Percentiles rank a stretch among this genome's conserved stretches.
Conservation (phyloP, 1,140 invertebrate genomes). For the Drosophila elegans region DNA sequence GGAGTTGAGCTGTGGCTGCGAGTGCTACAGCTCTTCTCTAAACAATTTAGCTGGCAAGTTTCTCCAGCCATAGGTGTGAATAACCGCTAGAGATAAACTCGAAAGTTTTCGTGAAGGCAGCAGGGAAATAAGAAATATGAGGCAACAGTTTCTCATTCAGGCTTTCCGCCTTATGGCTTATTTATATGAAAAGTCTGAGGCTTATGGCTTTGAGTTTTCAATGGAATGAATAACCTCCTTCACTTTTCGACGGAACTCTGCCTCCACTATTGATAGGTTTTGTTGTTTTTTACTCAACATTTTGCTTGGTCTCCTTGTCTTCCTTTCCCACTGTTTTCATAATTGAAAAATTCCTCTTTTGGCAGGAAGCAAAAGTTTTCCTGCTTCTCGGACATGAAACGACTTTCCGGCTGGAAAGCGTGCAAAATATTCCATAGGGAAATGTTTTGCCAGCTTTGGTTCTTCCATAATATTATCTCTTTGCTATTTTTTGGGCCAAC, state of each 20-base stretch:
- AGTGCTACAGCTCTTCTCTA: slow-evolving; percentile 7
- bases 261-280: slow-evolving; percentile 24
- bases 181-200: slow-evolving; percentile 1
- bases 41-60: slow-evolving; percentile 23
- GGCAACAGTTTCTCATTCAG: slow-evolving; percentile 16
- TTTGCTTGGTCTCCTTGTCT: slow-evolving; percentile 5
- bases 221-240: not conserved
- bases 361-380: slow-evolving; percentile 25
- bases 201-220: not conserved
- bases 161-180: slow-evolving; percentile 2
- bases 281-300: slow-evolving; percentile 2
- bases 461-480: slow-evolving; percentile 26
- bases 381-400: slow-evolving; percentile 22
- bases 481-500: slow-evolving; percentile 18
- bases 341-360: slow-evolving; percentile 39
- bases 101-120: slow-evolving; percentile 22
- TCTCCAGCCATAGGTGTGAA: slow-evolving; percentile 66
- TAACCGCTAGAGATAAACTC: slow-evolving; percentile 58
- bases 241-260: not conserved
- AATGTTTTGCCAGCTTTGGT: slow-evolving; percentile 36
- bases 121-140: slow-evolving; percentile 5
- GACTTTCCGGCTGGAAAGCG: slow-evolving; percentile 46
- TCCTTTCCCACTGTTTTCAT: slow-evolving; percentile 18
- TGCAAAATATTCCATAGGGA: slow-evolving; percentile 50
- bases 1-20: slow-evolving; percentile 23